Evolutionary conservation across 2,888 invertebrate genomes (phyloP), one percentile per base, ranked within the genome.

Genomic region (Drosophila neonasuta): DNA sequence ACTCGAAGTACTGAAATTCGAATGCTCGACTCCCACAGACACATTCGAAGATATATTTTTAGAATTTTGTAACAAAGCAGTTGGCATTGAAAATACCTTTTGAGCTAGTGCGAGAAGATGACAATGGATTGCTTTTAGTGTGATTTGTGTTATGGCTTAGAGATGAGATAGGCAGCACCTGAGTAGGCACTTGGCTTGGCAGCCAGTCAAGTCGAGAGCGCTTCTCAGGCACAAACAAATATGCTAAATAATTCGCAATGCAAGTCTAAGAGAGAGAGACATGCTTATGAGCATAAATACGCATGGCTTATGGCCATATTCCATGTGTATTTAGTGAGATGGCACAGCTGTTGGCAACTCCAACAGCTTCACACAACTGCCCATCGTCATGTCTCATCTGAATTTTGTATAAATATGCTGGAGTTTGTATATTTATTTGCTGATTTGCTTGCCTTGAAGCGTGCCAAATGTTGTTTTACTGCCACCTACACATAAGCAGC

Each of bases 401-500:
- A 71, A 71, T 74, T 81, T 77, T 74, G 66, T 73, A 75, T 68
- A 79, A 81, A 76, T 81, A 85, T 77, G 67, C 67, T 79, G 73
- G 9, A 58, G 62, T 45, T 60, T 41, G 63, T 68, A 49, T 68
- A 60, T 79, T 83, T 79, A 76, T 83, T 83, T 83, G 81, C 79
- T 74, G 83, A 83, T 86, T 83, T 78, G 71, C 74, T 78, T 70
- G 83, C 65, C 78, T 70, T 66, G 62, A 68, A 84, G 84, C 81
- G 72, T 86, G 79, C 74, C 81, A 79, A 86, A 86, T 84, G 80
- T 76, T 86, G 75, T 68, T 77, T 72, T 67, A 71, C 68, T 55
- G 48, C 36, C 68, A 60, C 59, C 50, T 52, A 68, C 52, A 41
- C 55, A 58, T 29, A 59, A 24, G 24, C 24, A 30, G 20, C 50